Conservation (phyloP, 2,888 invertebrate species). For the Xiphydria camelus region DNA sequence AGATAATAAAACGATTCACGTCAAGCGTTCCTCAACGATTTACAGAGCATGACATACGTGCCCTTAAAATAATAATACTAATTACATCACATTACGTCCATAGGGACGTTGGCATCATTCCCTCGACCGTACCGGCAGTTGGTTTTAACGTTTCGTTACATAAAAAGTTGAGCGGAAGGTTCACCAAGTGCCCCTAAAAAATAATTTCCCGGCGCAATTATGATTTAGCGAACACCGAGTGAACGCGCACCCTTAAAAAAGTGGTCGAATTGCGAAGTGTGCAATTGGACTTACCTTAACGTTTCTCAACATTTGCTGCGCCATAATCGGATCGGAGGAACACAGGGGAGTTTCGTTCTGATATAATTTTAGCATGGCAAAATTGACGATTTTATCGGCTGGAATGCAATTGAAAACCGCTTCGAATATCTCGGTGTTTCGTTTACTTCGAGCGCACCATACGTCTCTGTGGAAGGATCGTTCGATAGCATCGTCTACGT, state of each 20-base stretch:
- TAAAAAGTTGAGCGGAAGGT: conserved; percentile 89
- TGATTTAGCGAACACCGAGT: no score
- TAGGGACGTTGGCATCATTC: conserved; percentile 86
- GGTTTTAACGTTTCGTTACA: conserved; percentile 84
- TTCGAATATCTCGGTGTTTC: conserved; percentile 89
- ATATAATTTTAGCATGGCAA: conserved; percentile 75
- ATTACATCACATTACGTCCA: conserved; percentile 76
- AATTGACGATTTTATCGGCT: conserved; percentile 78
- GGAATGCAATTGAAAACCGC: conserved; percentile 92
- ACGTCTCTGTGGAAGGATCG: conserved; percentile 79
- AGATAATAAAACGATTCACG: no score
- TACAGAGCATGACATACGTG: no score
- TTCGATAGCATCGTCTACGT: conserved; percentile 78
- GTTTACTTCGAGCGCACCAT: conserved; percentile 80
- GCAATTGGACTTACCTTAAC: no score
- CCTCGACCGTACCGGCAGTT: conserved; percentile 81
- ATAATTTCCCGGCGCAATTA: conserved; percentile 23
- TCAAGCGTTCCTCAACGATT: no score
- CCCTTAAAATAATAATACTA: conserved; percentile 16
- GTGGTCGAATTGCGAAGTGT: no score
- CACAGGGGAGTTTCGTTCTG: conserved; percentile 75
- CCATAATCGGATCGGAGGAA: conserved; percentile 72
- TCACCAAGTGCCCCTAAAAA: conserved; percentile 80
- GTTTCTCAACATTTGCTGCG: conserved; percentile 72
- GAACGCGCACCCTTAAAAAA: no score